These are phyloP conservation scores for Galeopterus variegatus DNA, from an alignment of 2,113 vertebrate species.

Conservation along the genomic window DNA sequence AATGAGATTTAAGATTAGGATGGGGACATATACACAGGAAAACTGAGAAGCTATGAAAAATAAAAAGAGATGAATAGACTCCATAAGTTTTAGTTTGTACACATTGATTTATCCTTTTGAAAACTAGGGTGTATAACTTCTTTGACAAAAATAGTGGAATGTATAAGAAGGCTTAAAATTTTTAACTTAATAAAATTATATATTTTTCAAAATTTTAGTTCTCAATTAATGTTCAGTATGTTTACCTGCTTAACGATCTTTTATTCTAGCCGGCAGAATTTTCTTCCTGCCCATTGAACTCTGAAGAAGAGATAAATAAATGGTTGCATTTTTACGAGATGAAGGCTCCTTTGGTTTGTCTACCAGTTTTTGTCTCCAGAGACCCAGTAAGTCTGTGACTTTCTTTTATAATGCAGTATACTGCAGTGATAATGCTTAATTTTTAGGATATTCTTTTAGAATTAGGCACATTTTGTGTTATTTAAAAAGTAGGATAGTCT, in stretches of 20 bases:
- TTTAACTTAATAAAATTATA: slow-evolving; percentile 42
- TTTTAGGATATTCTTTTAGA: slow-evolving; percentile 25
- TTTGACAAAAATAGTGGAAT: neutral
- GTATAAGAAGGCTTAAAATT: neutral
- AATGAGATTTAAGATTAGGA: slow-evolving; percentile 26
- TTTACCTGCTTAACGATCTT: slow-evolving; percentile 66
- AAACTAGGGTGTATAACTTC: no score
- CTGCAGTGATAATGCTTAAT: neutral
- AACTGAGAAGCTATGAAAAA: neutral
- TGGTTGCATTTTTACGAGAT: slow-evolving; percentile 97
- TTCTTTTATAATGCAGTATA: neutral
- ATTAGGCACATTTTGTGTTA: neutral
- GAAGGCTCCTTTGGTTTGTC: slow-evolving; percentile 95
- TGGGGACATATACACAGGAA: neutral
- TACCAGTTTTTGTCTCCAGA: slow-evolving; percentile 96
- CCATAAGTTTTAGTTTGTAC: no score
- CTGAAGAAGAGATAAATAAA: slow-evolving; percentile 93
- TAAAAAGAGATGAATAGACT: no score
- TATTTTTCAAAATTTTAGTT: slow-evolving; percentile 14
- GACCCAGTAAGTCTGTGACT: slow-evolving; percentile 94
- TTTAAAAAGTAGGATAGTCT: slow-evolving; percentile 2
- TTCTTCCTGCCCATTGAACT: slow-evolving; percentile 94
- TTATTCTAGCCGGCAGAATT: slow-evolving; percentile 94
- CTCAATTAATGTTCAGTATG: neutral
- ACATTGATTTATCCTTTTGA: no score